Conservation (phyloP, 2,888 invertebrate genomes). For the Caenorhabditis sp. region DNA sequence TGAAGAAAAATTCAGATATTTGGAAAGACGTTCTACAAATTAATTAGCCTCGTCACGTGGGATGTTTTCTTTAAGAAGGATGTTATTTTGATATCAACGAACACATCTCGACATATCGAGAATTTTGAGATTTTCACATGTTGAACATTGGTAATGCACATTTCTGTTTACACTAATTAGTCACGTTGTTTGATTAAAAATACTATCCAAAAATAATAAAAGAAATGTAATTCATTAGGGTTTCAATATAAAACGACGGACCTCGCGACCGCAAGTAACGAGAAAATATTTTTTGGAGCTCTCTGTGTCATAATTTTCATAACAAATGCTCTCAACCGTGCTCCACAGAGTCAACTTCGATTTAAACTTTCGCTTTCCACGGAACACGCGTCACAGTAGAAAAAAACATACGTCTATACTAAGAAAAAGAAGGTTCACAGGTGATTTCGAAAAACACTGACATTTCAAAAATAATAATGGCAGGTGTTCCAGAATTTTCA, state of each 20-base stretch:
- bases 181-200: neutral
- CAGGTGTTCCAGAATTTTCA: too few species aligned
- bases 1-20: neutral
- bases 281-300: slow-evolving; percentile 27
- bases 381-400: slow-evolving; percentile 12
- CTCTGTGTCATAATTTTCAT: slow-evolving; percentile 19
- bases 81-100: neutral
- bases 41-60: slow-evolving; percentile 6
- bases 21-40: neutral
- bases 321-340: slow-evolving; percentile 35
- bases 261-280: neutral
- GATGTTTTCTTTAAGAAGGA: neutral
- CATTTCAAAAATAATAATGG: neutral
- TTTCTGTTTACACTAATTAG: neutral
- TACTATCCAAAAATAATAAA: too few species aligned
- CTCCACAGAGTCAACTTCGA: neutral
- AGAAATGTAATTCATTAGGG: too few species aligned
- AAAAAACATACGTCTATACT: neutral
- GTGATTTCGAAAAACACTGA: slow-evolving; percentile 4
- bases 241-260: too few species aligned
- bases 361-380: neutral
- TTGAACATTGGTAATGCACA: too few species aligned
- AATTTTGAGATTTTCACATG: too few species aligned
- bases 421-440: neutral
- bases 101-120: too few species aligned